Evolutionary conservation across 2,113 vertebrate genomes (phyloP), one percentile per base, ranked within the genome.

Genomic region (Oreochromis spilurus): DNA sequence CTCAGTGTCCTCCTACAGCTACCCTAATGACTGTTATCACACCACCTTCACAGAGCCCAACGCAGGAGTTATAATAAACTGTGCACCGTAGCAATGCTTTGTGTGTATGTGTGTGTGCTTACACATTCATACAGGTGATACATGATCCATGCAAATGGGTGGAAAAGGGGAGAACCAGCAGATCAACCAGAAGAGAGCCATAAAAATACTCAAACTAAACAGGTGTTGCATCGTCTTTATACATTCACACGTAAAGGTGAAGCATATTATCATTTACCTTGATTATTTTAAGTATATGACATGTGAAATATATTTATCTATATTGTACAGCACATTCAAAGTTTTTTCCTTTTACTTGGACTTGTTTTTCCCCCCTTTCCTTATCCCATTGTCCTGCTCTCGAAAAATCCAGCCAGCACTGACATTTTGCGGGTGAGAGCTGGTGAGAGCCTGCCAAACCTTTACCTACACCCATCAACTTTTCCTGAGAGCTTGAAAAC

Each of bases 11-110:
- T 93, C 95, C 96, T 94, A 95, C 95, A 84, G 93, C 92, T 94
- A 79, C 85, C 90, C 83, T 96, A 95, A 96, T 96, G 93, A 96
- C 95, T 96, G 94, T 96, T 95, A 96, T 96, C 96, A 96, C 95
- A 95, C 95, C 89, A 93, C 88, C 85, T 86, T 95, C 80, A 34
- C 88, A 88, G 82, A 88, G 90, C 84, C 88, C 88, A 83, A 85
- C 70, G 60, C 86, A 87, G 88, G 84, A 95, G 93, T 93, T 93
- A 91, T 96, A 96, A 96, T 96, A 95, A 94, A 89, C 88, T 65
- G 72, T 6, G 4, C 83, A 79, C 65, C 84, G 78, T 84, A 91
- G 84, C 82, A 67, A 77, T 13, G 57, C 45, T 24, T 31, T 54
- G 26, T 78, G 40, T 75, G 52, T 57, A 31, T 26, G 13, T 43